phyloP scores from a whole-genome alignment of 2,113 vertebrate genomes.

The Saimiri boliviensis region DNA sequence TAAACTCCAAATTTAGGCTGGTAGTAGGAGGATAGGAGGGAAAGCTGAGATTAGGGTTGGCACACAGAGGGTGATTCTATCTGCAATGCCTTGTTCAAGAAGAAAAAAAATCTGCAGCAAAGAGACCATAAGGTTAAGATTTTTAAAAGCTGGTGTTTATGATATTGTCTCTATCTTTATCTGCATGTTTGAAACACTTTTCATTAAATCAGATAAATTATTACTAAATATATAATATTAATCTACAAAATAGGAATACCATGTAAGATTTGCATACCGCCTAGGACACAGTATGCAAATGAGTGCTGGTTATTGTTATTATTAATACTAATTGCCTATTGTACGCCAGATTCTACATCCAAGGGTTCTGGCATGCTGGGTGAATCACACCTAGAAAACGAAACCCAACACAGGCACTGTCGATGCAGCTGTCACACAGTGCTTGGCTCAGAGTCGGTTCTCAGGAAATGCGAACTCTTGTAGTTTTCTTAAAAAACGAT shows the following conservation, averaged over 20 bases:
- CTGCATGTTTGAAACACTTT: background rate
- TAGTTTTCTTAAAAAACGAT: background rate
- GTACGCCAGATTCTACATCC: background rate
- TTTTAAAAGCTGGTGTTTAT: background rate
- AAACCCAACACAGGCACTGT: background rate
- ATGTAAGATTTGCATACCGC: background rate
- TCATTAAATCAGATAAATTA: background rate
- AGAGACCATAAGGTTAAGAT: background rate
- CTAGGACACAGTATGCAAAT: background rate
- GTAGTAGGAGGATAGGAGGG: no score
- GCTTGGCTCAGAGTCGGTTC: background rate
- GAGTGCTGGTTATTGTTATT: background rate
- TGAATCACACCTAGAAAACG: background rate
- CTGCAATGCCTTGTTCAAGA: background rate
- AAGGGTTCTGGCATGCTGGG: background rate
- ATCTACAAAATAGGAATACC: background rate
- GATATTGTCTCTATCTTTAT: background rate
- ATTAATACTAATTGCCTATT: background rate
- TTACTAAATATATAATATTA: background rate
- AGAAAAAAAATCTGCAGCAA: background rate
- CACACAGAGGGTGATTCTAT: accelerated
- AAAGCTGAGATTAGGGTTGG: no score
- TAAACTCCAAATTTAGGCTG: background rate
- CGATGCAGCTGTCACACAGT: accelerated
- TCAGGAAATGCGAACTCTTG: background rate